A percentile compares a stretch with the other conserved stretches of the same genome.
Conservation (phyloP, 37 sponge, comb jelly and placozoan species). For the Bolinopsis microptera region DNA sequence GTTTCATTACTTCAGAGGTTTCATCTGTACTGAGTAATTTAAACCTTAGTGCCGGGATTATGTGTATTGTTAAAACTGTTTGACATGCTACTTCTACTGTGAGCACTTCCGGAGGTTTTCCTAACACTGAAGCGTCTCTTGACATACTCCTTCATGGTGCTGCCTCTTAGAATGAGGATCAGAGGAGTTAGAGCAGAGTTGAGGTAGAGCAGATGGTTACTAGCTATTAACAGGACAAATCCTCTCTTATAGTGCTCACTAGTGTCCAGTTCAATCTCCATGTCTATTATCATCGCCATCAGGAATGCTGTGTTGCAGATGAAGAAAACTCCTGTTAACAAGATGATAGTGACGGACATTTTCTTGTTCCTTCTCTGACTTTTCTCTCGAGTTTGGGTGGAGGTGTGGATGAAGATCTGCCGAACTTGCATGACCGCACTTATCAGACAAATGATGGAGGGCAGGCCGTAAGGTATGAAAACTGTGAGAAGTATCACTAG, state of each 20-base stretch:
- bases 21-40: no score
- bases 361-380: constrained; percentile 32
- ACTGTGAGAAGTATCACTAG: not conserved
- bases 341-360: constrained; percentile 35
- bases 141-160: constrained; percentile 3
- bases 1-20: no score
- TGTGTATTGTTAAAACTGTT: not conserved
- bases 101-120: not conserved
- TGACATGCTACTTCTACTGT: not conserved
- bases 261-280: not conserved
- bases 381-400: not conserved
- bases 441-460: constrained; percentile 38
- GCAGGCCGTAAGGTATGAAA: constrained; percentile 36
- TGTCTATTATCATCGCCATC: constrained; percentile 7
- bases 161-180: constrained; percentile 48
- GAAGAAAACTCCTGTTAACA: constrained; percentile 32
- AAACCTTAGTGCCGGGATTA: not conserved
- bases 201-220: constrained; percentile 58
- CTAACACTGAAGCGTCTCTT: not conserved
- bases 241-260: not conserved
- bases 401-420: not conserved
- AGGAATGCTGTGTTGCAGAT: constrained; percentile 53
- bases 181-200: constrained; percentile 39
- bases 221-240: constrained; percentile 21
- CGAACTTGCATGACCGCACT: not conserved